Conservation (phyloP, 1,140 invertebrate species). For the Neodiprion pinetum region DNA sequence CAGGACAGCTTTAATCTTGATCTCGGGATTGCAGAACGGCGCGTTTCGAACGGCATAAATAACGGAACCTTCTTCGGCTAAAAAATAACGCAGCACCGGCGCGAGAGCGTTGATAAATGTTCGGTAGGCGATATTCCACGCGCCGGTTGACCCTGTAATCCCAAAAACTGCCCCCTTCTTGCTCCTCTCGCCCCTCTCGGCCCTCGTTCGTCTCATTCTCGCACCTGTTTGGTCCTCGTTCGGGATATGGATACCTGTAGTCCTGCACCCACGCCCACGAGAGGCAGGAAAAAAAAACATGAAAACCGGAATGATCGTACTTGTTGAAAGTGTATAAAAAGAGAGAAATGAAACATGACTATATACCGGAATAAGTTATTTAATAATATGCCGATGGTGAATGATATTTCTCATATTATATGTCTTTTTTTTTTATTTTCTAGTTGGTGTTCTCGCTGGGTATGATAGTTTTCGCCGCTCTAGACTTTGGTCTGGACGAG, state of each 20-base stretch:
- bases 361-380: background rate
- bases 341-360: background rate
- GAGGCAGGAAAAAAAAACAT: too few species aligned
- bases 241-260: too few species aligned
- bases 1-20: background rate
- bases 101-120: too few species aligned
- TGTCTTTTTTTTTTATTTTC: slow-evolving; percentile 41
- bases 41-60: background rate
- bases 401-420: background rate
- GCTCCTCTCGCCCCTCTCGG: too few species aligned
- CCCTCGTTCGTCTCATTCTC: too few species aligned
- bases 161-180: too few species aligned
- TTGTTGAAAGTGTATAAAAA: too few species aligned
- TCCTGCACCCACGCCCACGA: too few species aligned
- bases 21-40: background rate
- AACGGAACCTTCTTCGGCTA: slow-evolving; percentile 4
- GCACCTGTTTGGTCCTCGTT: too few species aligned
- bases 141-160: too few species aligned
- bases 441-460: slow-evolving; percentile 84
- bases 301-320: too few species aligned
- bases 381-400: background rate
- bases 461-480: slow-evolving; percentile 82
- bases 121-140: too few species aligned
- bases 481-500: slow-evolving; percentile 84
- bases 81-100: background rate